phyloP scores from a whole-genome alignment of 1,140 invertebrate genomes.

The Nylanderia fulva region DNA sequence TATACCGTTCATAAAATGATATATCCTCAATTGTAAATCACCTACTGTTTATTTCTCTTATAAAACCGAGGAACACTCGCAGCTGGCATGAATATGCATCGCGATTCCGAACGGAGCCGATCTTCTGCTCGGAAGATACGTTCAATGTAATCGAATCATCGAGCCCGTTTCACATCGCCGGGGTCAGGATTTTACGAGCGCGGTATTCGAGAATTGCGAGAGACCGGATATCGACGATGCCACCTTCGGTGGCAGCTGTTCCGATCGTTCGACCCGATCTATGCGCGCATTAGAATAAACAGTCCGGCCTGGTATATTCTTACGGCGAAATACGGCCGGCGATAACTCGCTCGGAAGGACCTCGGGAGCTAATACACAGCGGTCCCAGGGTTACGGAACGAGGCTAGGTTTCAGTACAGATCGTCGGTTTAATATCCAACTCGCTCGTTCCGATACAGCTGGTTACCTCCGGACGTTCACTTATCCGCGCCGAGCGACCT shows the following conservation, averaged over 20 bases:
- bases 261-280: conserved; percentile 30
- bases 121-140: not conserved
- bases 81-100: not conserved
- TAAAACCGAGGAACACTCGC: not conserved
- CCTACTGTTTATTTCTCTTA: not conserved
- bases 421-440: conserved; percentile 66
- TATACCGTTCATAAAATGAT: no score
- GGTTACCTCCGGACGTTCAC: conserved; percentile 51
- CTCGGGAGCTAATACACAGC: conserved; percentile 27
- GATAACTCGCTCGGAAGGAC: conserved; percentile 42
- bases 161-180: not conserved
- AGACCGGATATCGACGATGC: not conserved
- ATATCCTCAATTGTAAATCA: conserved; percentile 4
- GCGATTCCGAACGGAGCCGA: not conserved
- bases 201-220: not conserved
- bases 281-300: conserved; percentile 59
- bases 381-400: conserved; percentile 4
- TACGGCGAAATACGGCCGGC: not conserved
- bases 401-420: conserved; percentile 16
- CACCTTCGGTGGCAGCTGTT: conserved; percentile 48
- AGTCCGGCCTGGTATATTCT: conserved; percentile 40
- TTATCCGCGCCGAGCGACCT: conserved; percentile 35
- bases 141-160: not conserved
- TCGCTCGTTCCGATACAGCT: conserved; percentile 61
- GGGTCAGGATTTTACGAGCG: not conserved